Conservation (phyloP, 1,140 invertebrate genomes). For the Ceratina japonica region DNA sequence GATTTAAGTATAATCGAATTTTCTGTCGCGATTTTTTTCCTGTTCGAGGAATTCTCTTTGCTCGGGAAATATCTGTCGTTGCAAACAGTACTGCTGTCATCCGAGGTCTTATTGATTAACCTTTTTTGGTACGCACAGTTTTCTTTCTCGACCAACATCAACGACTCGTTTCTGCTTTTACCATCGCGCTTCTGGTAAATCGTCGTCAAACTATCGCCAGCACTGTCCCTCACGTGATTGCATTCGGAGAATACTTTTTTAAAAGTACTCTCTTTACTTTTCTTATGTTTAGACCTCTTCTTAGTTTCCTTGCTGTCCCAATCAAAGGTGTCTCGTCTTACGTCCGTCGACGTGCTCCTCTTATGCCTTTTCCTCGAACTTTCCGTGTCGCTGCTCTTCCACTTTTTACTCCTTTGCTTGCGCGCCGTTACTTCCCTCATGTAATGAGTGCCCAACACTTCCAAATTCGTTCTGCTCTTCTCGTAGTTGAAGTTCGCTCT, state of each 20-base stretch:
- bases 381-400: not conserved
- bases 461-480: not conserved
- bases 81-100: not conserved
- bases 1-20: not conserved
- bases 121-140: not conserved
- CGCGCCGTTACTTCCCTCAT: not conserved
- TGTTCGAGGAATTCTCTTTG: not conserved
- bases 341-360: not conserved
- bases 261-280: not conserved
- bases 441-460: not conserved
- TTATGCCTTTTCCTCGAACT: too few species aligned
- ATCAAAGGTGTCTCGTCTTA: not conserved
- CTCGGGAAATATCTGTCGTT: not conserved
- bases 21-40: not conserved
- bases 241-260: not conserved
- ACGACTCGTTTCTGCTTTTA: not conserved
- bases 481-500: not conserved
- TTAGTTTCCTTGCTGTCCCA: too few species aligned
- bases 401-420: not conserved
- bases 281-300: not conserved
- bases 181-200: not conserved
- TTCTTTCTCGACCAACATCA: not conserved
- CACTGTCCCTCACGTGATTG: too few species aligned
- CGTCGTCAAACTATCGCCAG: not conserved
- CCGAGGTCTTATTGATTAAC: too few species aligned